Evolutionary conservation across 2,797 vertebrate genomes (phyloP), one percentile per base, ranked within the genome.

Genomic region (Heterohyrax brucei): DNA sequence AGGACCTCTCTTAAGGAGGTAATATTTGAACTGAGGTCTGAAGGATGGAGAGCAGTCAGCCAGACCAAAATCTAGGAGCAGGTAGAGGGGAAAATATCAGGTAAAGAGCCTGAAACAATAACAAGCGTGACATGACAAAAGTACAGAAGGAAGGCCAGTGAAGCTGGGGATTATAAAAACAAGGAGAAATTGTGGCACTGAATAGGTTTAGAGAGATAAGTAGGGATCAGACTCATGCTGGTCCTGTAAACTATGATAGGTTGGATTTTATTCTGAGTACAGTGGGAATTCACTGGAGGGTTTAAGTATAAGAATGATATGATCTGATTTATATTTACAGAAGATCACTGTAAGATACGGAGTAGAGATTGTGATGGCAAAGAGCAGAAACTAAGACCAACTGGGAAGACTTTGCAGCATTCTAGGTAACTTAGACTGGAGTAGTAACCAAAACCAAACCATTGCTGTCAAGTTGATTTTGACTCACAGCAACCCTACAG

Each of bases 261-360:
- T 84, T 80, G 68, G 33, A 59, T 93, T 87, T 76, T 81, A 88
- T 93, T 88, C 81, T 84, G 76, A 93, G n/a, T 44, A 66, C 56
- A 89, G 46, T 21, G 18, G 8, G 53, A 86, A 84, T 72, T 78
- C 79, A 68, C 5, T 19, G 39, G 61, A 88, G 2, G 9, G 2
- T 50, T 76, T 83, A 61, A 91, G 76, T n/a, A 80, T 26, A 77
- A 26, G 70, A 91, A 59, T 61, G 22, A 53, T 26, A 33, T 18
- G 2, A 72, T 82, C 50, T 73, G n/a, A 39, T 93, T 83, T 93
- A 59, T 53, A 91, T 72, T 87, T 80, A 46, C 61, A 96, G 95
- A 66, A 73, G n/a, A 92, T 73, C 56, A 78, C n/a, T 92, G 62
- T 80, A 56, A 77, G 56, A 44, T 89, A 77, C 1, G 30, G 39